These are phyloP conservation scores for Lithodes maja DNA, from an alignment of 2,888 invertebrate genomes.

Conservation along the genomic window DNA sequence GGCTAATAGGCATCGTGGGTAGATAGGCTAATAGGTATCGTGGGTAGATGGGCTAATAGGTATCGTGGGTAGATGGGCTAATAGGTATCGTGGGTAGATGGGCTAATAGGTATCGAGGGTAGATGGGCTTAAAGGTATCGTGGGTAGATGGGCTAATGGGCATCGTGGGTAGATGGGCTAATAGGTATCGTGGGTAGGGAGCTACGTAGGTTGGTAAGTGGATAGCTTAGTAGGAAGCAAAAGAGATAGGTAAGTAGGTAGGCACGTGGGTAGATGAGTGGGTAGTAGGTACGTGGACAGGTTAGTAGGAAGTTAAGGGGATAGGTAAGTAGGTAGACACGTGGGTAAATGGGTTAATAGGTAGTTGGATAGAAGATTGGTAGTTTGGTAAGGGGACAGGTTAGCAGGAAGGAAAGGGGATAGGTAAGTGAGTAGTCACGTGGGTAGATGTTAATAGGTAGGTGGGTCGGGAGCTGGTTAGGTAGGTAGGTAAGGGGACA, in stretches of 20 bases:
- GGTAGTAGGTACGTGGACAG: not conserved
- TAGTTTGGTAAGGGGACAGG: not conserved
- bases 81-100: no score
- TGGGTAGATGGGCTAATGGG: no score
- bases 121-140: no score
- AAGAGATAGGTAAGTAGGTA: not conserved
- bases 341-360: not conserved
- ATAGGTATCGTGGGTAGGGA: not conserved
- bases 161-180: no score
- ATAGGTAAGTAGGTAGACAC: not conserved
- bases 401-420: not conserved
- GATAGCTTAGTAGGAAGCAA: not conserved
- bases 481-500: not conserved
- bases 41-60: no score
- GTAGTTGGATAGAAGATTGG: not conserved
- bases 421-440: not conserved
- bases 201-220: not conserved
- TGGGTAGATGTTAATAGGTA: not conserved
- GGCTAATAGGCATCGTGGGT: no score
- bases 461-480: not conserved
- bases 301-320: not conserved
- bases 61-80: no score
- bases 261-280: not conserved
- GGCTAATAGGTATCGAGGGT: no score
- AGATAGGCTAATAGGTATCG: no score